Evolutionary conservation across 2,888 invertebrate genomes (phyloP).

Genomic region (Steinernema carpocapsae): DNA sequence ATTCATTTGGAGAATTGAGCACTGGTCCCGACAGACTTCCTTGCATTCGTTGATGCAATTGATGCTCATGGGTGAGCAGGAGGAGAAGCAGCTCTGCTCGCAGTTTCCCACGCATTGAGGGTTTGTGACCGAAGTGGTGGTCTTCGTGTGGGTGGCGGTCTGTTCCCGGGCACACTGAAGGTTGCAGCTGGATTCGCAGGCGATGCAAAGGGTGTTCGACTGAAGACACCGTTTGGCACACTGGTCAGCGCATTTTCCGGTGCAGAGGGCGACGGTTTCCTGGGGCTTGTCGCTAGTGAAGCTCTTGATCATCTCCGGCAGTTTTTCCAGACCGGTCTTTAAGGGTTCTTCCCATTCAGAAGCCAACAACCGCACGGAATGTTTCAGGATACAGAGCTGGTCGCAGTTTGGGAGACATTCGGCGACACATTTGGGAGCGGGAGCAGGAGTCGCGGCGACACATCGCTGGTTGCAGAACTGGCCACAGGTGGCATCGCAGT

Average conservation of each 20-base stretch:
- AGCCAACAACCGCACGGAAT: conserved; percentile 2
- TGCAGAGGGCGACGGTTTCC: neutral
- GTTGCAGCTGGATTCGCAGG: conserved; percentile 26
- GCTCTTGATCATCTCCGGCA: conserved; percentile 25
- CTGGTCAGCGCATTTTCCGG: conserved; percentile 20
- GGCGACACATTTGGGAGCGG: neutral
- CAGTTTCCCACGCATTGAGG: neutral
- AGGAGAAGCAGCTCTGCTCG: conserved; percentile 14
- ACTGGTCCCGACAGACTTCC: conserved; percentile 4
- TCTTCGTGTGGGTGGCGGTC: neutral
- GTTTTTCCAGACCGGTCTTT: neutral
- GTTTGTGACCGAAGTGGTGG: neutral
- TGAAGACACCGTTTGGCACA: conserved; percentile 5
- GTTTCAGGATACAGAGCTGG: conserved; percentile 15
- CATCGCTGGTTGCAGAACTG: conserved; percentile 23
- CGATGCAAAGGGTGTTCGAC: conserved; percentile 23
- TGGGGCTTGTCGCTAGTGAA: conserved; percentile 9
- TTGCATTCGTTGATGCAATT: conserved; percentile 22
- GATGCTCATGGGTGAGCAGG: conserved; percentile 11
- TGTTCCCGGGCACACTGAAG: conserved; percentile 16
- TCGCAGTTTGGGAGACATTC: conserved; percentile 18
- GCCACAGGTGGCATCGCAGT: conserved; percentile 27
- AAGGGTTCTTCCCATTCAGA: conserved; percentile 18
- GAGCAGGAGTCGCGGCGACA: neutral
- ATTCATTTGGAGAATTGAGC: neutral